These are phyloP conservation scores for Microcebus jonahi DNA, from an alignment of 2,113 vertebrate genomes.

Conservation along the genomic window DNA sequence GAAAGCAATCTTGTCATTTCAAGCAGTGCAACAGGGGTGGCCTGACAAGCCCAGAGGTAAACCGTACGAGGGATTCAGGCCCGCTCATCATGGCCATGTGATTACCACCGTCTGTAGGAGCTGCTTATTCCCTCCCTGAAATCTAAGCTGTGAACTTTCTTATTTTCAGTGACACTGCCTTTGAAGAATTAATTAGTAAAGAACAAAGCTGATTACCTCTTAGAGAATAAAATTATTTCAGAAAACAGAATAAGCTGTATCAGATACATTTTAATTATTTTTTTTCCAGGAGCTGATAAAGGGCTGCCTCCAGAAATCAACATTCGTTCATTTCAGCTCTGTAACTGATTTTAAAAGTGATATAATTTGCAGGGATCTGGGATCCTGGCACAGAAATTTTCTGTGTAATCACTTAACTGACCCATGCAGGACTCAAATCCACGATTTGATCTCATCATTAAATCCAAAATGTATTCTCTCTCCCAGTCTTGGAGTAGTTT, in stretches of 20 bases:
- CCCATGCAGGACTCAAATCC: neutral
- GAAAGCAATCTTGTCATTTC: neutral
- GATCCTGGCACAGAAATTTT: neutral
- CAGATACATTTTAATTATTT: neutral
- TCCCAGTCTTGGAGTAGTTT: neutral
- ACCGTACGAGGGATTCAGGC: fast-evolving
- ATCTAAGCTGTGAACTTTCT: neutral
- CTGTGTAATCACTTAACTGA: neutral
- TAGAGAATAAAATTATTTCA: constrained; percentile 48
- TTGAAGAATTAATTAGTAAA: constrained; percentile 39
- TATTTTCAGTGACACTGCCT: neutral
- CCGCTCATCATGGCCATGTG: too few relatives aligned
- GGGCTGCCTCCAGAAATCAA: neutral
- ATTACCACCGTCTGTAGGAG: neutral
- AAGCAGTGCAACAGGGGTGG: neutral
- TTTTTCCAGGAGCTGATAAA: neutral
- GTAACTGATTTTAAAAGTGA: neutral
- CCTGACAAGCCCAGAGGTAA: neutral
- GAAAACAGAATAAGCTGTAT: constrained; percentile 34
- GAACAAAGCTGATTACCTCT: neutral
- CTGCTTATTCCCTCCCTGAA: neutral
- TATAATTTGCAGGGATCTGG: neutral
- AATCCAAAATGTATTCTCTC: neutral
- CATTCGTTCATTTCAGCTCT: neutral
- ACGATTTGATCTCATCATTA: constrained; percentile 5